Evolutionary conservation across 2,888 invertebrate genomes (phyloP), one percentile per base, ranked within the genome.

Genomic region (Incurvaria masculella): DNA sequence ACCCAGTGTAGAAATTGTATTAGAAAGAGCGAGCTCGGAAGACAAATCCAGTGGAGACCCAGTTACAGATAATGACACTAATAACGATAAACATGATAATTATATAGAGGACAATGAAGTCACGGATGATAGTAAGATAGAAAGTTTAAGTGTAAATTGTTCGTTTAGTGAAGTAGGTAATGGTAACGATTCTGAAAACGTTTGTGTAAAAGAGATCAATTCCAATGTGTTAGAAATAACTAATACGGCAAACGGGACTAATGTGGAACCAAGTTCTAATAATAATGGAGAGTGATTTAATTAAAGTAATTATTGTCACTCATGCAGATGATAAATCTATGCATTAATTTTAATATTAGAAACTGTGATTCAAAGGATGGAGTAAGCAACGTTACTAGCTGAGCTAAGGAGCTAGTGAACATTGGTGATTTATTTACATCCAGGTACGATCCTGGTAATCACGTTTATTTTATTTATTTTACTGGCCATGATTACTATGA

Each of bases 181-280:
- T 49, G 55, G 56, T 52, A 59, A 58, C 55, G 65, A 65, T 55
- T 62, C 61, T 49, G 38, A 38, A 23, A 52, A 59, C 41, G 62
- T 61, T 50, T 61, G 60, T 45, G 67, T 64, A 55, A 67, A 69
- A 61, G 76, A 73, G 63, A 76, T 74, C 33, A 76, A 76, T 64
- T 76, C 69, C 14, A 76, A 78, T 61, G 53, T 69, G 46, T 66
- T 70, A 54, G 69, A 71, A 51, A 57, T 57, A 26, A 65, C 59
- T 38, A 19, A 16, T n/a, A 38, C 20, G 20, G 20, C 38, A 19
- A 54, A 61, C 19, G 64, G 68, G 49, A 62, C 61, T 49, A 65
- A 60, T 61, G 49, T 62, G 55, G 57, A 61, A 19, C 57, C 53
- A 56, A 60, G 58, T 59, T 63, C 68, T 49, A 68, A 68, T 55